Base-by-base conservation (phyloP, 2,888 invertebrate genomes). In the Busseola fusca region DNA sequence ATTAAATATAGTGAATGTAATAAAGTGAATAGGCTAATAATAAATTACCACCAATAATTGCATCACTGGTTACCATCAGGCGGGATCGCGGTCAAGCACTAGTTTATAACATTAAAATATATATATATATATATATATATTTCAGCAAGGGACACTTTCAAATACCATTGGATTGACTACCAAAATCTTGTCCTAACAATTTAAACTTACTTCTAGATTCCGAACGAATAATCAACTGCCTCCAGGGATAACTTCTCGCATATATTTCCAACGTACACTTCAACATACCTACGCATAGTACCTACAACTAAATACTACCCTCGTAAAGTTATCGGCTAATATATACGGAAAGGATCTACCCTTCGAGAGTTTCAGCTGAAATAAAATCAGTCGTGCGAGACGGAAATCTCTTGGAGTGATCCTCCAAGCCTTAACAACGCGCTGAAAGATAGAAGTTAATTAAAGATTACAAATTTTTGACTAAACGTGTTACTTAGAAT, bases 321-420 rank as follows among this genome's bases (percentile, higher is more conserved):
- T 71, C 34, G 37, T 76, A 74, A 76, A 77, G 62, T 76, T 78
- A 72, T 76, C 57, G 57, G 30, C 25, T 72, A 78, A 76, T 78
- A 78, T 76, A 72, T 72, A 48, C 63, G 78, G 25, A 3, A 63
- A 25, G 50, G 50, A 54, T 78, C 73, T 52, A 59, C 54, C 74
- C 62, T 78, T 63, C 48, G 50, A 72, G 66, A 42, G 63, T 37
- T 67, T 45, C 54, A 50, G 48, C 12, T 48, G 30, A 72, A 66
- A 78, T 66, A 72, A 76, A 76, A 59, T 64, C 63, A 78, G 37
- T 76, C 66, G 58, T 56, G 78, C 63, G 79, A 42, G 14, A 34
- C 40, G 34, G 27, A n/a, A 65, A 27, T 57, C 21, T 52, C 18
- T 58, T 50, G n/a, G 58, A 52, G 45, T 30, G 25, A 67, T 68